Base-by-base conservation (phyloP, 2,797 vertebrate genomes). In the Alosa sapidissima region DNA sequence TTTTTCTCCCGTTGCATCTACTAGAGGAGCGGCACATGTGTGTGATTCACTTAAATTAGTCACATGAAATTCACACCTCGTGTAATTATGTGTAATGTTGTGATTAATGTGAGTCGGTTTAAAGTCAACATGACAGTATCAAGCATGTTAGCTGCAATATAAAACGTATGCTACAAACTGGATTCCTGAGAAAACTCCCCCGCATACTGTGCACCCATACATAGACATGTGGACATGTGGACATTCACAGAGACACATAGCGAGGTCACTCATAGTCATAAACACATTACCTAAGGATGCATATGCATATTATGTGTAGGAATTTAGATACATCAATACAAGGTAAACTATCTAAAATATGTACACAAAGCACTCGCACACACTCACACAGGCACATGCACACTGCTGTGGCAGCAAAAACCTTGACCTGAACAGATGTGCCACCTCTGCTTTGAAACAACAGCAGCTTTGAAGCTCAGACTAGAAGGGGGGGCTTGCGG, bases 391-490 rank as follows among this genome's bases (percentile, higher is more conserved):
- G 2, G 3, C 13, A 36, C 36, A 36, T 10, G 48, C 11, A 82
- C 54, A 36, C 13, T 10, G n/a, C 21, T 24, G 8, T 9, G 21
- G 5, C 58, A 62, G 58, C 58, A 75, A 3, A 11, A 47, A 33
- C 19, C 36, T 81, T 81, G 45, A 54, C 82, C 86, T 72, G 82
- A 51, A 85, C 85, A 85, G 84, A 88, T 85, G 82, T 68, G 87
- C 78, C 84, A 83, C 81, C 49, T 41, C 68, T 81, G 84, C 54
- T 83, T 85, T 85, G 84, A 85, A 87, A 87, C 33, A 28, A 41
- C 62, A 85, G 60, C 45, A 49, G 62, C 81, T 82, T 68, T 86
- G 85, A 88, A 89, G 83, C 78, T 78, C 72, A 41, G 16, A 45
- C 16, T 1, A 5, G 72, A 14, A 19, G 60, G 62, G 36, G 21